phyloP scores from a whole-genome alignment of 2,888 invertebrate genomes.

The Drosophila tanythrix region DNA sequence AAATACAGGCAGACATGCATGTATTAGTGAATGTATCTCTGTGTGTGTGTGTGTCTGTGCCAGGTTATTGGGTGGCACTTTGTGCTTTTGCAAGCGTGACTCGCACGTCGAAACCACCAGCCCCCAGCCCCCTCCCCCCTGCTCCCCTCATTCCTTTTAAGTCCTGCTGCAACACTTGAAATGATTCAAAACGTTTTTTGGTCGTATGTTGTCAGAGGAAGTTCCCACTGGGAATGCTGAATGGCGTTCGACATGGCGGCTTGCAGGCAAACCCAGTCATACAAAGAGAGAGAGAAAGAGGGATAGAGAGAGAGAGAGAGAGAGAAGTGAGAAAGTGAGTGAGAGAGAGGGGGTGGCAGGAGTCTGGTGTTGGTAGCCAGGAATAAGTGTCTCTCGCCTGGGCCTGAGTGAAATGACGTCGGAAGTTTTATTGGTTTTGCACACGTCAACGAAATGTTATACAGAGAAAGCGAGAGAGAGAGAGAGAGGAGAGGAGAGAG shows the following conservation, averaged over 20 bases:
- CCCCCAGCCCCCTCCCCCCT: neutral
- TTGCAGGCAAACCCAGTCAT: conserved; percentile 4
- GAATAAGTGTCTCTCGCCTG: conserved; percentile 63
- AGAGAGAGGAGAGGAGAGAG: neutral
- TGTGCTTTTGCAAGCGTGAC: conserved; percentile 70
- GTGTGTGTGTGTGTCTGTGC: conserved; percentile 36
- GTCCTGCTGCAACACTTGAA: conserved; percentile 64
- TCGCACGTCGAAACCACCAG: conserved; percentile 59
- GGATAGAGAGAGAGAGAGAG: neutral
- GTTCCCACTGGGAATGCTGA: conserved; percentile 55
- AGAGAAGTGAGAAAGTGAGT: neutral
- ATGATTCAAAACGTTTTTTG: conserved; percentile 69
- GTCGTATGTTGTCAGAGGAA: conserved; percentile 56
- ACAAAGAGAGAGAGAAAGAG: neutral
- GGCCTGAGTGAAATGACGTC: conserved; percentile 71
- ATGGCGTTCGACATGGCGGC: conserved; percentile 51
- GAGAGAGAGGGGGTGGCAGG: neutral
- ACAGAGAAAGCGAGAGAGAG: conserved; percentile 40
- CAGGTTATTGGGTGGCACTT: conserved; percentile 69
- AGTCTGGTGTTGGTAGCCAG: neutral
- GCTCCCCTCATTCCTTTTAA: neutral
- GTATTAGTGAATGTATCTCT: conserved; percentile 31
- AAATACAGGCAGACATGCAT: conserved; percentile 69
- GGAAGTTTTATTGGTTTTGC: conserved; percentile 83
- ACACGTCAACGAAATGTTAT: conserved; percentile 81